Percentiles rank a stretch among this genome's conserved stretches.
Conservation (phyloP, 2,888 invertebrate genomes). For the Physocephala rufipes region DNA sequence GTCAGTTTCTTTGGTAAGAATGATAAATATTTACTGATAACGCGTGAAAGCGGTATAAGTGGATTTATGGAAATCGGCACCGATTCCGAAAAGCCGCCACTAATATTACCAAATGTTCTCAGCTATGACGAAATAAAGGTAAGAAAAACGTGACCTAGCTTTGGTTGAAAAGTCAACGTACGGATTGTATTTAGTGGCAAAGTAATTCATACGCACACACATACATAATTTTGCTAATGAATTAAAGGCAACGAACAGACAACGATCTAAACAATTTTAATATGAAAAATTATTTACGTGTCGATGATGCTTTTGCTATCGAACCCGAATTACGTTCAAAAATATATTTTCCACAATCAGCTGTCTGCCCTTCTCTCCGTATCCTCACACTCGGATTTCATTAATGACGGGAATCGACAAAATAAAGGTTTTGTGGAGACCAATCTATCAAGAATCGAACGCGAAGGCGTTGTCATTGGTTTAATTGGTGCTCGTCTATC, state of each 20-base stretch:
- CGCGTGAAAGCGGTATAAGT: slow-evolving; percentile 65
- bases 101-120: slow-evolving; percentile 67
- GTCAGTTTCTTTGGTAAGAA: slow-evolving; percentile 66
- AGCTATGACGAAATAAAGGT: slow-evolving; percentile 72
- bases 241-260: neutral
- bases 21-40: slow-evolving; percentile 66
- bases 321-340: neutral
- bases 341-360: slow-evolving; percentile 36
- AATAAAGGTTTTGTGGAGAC: slow-evolving; percentile 67
- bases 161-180: too few relatives aligned
- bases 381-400: slow-evolving; percentile 69
- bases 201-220: neutral
- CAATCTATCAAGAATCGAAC: slow-evolving; percentile 60
- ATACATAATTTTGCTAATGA: neutral
- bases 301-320: neutral
- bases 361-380: slow-evolving; percentile 69
- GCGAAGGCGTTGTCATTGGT: slow-evolving; percentile 68
- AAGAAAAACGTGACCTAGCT: slow-evolving; percentile 16
- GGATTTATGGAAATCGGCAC: slow-evolving; percentile 70
- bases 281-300: neutral
- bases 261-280: neutral
- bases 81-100: slow-evolving; percentile 64
- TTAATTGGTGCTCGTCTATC: slow-evolving; percentile 67
- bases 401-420: slow-evolving; percentile 69
- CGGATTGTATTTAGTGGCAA: too few relatives aligned